Percentiles rank a stretch among this genome's conserved stretches.
Evolutionary conservation across 1,140 invertebrate genomes (phyloP).

Genomic region (Tetramorium parvispinum): DNA sequence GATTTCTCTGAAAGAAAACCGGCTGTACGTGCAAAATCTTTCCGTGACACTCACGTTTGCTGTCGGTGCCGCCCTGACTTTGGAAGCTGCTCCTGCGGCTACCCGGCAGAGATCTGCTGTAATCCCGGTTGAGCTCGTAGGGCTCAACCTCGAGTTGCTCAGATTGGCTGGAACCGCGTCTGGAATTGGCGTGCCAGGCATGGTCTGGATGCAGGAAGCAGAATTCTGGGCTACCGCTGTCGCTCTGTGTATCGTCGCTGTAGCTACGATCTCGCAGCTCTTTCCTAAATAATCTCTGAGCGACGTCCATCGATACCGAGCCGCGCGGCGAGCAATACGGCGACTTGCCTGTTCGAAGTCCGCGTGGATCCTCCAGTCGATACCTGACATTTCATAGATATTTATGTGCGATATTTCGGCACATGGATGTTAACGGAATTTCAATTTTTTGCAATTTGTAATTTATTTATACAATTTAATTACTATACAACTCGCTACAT

Average conservation of each 20-base stretch:
- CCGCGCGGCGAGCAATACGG: constrained; percentile 92
- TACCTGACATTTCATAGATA: constrained; percentile 85
- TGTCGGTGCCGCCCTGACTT: constrained; percentile 82
- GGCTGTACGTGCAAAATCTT: background rate
- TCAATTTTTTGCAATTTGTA: background rate
- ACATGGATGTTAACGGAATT: background rate
- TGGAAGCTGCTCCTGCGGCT: constrained; percentile 94
- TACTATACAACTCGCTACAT: background rate
- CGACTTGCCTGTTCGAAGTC: constrained; percentile 88
- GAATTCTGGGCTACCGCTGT: constrained; percentile 84
- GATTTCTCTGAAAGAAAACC: background rate
- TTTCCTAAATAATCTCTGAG: constrained; percentile 87
- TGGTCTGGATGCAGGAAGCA: constrained; percentile 93
- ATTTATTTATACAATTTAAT: background rate
- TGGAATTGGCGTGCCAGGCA: constrained; percentile 91
- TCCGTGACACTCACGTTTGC: constrained; percentile 81
- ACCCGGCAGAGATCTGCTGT: constrained; percentile 93
- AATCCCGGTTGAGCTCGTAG: constrained; percentile 93
- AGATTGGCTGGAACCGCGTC: constrained; percentile 93
- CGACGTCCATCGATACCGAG: constrained; percentile 88
- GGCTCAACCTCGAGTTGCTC: constrained; percentile 94
- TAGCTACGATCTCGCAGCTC: constrained; percentile 83
- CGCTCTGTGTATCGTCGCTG: constrained; percentile 84
- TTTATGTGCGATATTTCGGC: background rate
- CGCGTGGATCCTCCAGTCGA: constrained; percentile 92